Evolutionary conservation across 2,797 vertebrate species (phyloP), one percentile per base, ranked within the genome.

Genomic region (Parauchenoglanis ngamensis): DNA sequence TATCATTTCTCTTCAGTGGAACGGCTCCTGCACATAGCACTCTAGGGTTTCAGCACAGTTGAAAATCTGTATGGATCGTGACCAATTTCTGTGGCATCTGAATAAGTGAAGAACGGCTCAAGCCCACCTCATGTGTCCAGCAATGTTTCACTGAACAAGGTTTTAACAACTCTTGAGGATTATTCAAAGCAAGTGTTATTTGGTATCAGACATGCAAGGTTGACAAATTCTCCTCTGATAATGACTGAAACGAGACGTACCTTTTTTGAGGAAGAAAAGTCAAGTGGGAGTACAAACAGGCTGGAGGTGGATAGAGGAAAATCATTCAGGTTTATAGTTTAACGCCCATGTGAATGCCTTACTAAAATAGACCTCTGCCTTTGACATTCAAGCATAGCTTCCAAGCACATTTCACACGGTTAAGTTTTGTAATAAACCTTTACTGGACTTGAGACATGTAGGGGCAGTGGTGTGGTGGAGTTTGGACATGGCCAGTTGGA

Each of bases 261-360:
- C 90, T 93, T 89, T 40, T 87, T 44, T 87, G 72, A 86, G 84
- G 88, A 89, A 85, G 88, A 78, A 90, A 89, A 86, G 83, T 85
- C 87, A 81, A 86, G 44, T 35, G 81, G 86, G 86, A 73, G 65
- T 65, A 80, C 87, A 7, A 23, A 75, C 92, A 90, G 87, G 90
- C 90, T 93, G 91, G 87, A 85, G 86, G 87, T 79, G 76, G 75
- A 86, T 91, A 89, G 88, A 90, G 78, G 86, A 89, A 91, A 91
- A 92, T 90, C 86, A 52, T 87, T 91, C 89, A 89, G 86, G 93
- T 96, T 95, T 95, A 95, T 95, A 94, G 93, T 89, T 91, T 89
- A 89, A 85, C 88, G 72, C 89, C 87, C 91, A 90, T 88, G 91
- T 90, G 89, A 93, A 92, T 83, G 73, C 89, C 90, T 91, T 85